Base-by-base conservation (phyloP, 2,888 invertebrate species). In the Nephrotoma flavescens region DNA sequence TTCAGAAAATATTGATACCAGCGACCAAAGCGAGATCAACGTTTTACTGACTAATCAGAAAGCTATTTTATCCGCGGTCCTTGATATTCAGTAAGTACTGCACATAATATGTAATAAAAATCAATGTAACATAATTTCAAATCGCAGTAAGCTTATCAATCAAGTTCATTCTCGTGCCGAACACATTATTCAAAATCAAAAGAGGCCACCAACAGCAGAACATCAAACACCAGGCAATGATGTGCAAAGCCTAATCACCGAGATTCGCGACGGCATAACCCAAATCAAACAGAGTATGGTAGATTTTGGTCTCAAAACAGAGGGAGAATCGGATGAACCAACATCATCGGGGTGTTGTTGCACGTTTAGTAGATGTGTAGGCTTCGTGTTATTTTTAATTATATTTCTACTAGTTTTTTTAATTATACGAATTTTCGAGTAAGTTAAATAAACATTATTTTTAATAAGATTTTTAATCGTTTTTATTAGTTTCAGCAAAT, bases 1-100 rank as follows among this genome's bases (percentile, higher is more conserved):
- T 31, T 88, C 88, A 42, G 87, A 86, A 41, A 88, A 87, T 6
- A 89, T 89, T 5, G 89, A 89, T 6, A 88, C 95, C 0, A 96
- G 99, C 88, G 94, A 95, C 31, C 93, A 97, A 6, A 96, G 97
- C 90, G 99, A 99, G 92, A 97, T 98, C 88, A 98, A 98, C 89
- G 93, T 95, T 86, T 92, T 99, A 57, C 92, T 98, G 42, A 94
- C 95, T 88, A 96, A 96, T 92, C 97, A 98, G 90, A 96, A 97
- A 90, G 93, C 96, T 87, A 93, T 98, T 89, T 92, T 97, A 87
- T 94, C 94, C 89, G 94, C 95, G 44, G 94, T 96, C 42, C 94
- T 96, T 7, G 98, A 99, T 90, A 94, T 91, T 44, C 41, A 42
- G 84, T 85, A 41, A 85, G 41, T 9, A 19, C 52, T 83, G 42